Evolutionary conservation across 2,888 invertebrate species (phyloP).

Genomic region (Luffia ferchaultella): DNA sequence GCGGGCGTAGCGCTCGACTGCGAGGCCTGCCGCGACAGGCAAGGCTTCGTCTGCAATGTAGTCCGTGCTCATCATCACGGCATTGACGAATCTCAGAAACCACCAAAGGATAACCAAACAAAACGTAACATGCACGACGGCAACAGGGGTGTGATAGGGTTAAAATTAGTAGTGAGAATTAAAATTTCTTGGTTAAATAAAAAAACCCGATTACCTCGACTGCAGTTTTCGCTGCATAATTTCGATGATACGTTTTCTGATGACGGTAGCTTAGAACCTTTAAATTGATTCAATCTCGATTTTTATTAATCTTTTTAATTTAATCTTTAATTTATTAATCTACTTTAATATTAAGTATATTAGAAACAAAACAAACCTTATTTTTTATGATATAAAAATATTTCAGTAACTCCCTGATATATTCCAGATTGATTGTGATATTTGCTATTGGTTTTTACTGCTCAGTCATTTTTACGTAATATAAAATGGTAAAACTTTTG

Average conservation of each 20-base stretch:
- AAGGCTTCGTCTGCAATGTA: slow-evolving; percentile 33
- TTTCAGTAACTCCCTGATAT: no score
- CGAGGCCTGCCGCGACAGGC: slow-evolving; percentile 54
- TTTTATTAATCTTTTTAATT: neutral
- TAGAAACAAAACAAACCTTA: no score
- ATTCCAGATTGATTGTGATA: no score
- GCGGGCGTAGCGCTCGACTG: slow-evolving; percentile 78
- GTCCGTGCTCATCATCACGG: no score
- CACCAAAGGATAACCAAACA: neutral
- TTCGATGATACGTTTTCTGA: neutral
- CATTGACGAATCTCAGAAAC: neutral
- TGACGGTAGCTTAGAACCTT: neutral
- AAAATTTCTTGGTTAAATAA: no score
- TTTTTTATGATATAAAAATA: no score
- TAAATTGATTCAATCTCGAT: neutral
- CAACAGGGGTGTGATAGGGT: neutral
- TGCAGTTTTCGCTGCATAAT: neutral
- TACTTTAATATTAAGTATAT: no score
- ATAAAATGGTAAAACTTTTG: no score
- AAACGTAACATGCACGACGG: neutral
- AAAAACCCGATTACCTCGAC: neutral
- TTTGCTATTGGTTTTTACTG: no score
- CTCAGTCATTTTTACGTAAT: no score
- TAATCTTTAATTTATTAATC: no score
- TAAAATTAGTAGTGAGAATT: neutral